phyloP scores from a whole-genome alignment of 2,797 vertebrate species.

The Notamacropus eugenii region DNA sequence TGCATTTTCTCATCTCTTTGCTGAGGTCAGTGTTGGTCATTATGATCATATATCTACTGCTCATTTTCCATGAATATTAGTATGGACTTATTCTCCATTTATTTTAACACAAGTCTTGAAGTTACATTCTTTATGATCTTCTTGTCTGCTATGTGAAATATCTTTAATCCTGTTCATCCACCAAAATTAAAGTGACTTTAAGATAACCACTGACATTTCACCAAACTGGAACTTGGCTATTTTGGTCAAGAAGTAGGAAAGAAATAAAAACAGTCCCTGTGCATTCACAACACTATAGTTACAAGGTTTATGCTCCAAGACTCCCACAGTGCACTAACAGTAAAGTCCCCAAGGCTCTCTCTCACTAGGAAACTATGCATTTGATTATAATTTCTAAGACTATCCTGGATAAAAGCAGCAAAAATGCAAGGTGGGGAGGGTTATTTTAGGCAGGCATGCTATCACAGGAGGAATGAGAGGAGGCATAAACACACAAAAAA shows the following conservation, averaged over 20 bases:
- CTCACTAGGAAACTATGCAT: conserved; percentile 38
- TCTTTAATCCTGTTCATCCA: conserved; percentile 29
- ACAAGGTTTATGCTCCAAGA: background rate
- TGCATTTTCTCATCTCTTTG: background rate
- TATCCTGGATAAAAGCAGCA: background rate
- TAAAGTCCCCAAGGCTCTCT: background rate
- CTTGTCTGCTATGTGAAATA: conserved; percentile 13
- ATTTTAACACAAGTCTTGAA: conserved; percentile 12
- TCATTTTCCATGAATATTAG: conserved; percentile 35
- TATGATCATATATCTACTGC: background rate
- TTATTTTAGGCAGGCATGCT: background rate
- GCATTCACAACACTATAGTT: background rate
- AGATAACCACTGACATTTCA: conserved; percentile 2
- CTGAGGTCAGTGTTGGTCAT: background rate
- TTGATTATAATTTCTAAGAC: conserved; percentile 43
- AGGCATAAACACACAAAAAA: background rate
- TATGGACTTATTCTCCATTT: conserved; percentile 30
- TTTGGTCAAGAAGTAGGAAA: background rate
- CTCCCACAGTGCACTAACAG: background rate
- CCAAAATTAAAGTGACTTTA: conserved; percentile 37
- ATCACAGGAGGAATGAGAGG: background rate
- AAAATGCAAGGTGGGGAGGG: background rate
- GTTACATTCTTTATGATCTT: conserved; percentile 20
- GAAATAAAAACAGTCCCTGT: background rate
- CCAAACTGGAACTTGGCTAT: conserved; percentile 37